phyloP scores from a whole-genome alignment of 2,113 vertebrate species.

The Microtus montanus region DNA sequence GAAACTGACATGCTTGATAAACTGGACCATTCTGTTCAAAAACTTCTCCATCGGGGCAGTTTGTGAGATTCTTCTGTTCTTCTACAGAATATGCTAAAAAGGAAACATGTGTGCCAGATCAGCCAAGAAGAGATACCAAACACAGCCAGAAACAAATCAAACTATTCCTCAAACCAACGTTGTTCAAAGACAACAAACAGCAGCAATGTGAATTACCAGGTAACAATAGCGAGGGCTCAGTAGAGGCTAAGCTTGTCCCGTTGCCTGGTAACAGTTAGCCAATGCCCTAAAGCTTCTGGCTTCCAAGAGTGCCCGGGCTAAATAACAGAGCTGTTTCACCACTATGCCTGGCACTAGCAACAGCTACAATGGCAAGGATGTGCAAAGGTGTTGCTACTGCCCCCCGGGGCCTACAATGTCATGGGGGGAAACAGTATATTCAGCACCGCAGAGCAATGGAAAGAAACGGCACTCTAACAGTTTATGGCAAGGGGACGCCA shows the following conservation, averaged over 20 bases:
- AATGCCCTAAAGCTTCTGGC: not conserved
- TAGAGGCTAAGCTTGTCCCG: not conserved
- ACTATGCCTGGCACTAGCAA: not conserved
- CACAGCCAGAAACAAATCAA: not conserved
- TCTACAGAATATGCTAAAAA: conserved; percentile 90
- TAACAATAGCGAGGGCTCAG: not conserved
- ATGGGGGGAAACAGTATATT: not conserved
- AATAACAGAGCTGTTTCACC: not conserved
- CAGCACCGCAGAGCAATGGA: not conserved
- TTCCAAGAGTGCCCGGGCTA: not conserved
- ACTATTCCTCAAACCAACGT: not conserved
- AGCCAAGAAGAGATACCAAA: conserved; percentile 1
- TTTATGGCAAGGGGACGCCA: not conserved
- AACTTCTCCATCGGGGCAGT: conserved; percentile 85
- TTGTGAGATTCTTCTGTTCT: conserved; percentile 88
- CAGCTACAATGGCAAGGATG: not conserved
- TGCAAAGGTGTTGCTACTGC: not conserved
- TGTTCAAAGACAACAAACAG: conserved; percentile 65
- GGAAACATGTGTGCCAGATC: not conserved
- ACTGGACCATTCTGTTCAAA: conserved; percentile 83
- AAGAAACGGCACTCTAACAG: rapidly evolving
- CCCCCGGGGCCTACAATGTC: too few species aligned
- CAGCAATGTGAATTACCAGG: not conserved
- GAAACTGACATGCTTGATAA: conserved; percentile 92
- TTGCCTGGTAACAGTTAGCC: conserved; percentile 8